A percentile compares a stretch with the other conserved stretches of the same genome.
Evolutionary conservation across 2,888 invertebrate genomes (phyloP).

Genomic region (Acheta domesticus): DNA sequence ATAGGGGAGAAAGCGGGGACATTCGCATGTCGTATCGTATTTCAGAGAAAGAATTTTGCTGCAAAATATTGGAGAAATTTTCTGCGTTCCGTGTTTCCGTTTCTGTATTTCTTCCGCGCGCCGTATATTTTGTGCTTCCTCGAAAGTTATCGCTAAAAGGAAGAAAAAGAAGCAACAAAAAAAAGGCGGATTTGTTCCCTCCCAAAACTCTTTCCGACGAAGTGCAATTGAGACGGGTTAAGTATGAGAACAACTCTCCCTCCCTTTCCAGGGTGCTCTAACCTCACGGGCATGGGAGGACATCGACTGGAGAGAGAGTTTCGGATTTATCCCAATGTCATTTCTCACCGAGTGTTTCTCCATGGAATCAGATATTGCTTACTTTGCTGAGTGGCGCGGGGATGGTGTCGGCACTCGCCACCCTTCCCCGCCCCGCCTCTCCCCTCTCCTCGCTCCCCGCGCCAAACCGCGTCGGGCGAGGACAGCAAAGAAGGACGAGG

Average conservation of each 20-base stretch:
- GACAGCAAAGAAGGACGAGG: too few species aligned
- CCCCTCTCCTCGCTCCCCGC: too few species aligned
- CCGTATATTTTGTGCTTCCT: background rate
- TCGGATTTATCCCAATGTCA: conserved; percentile 7
- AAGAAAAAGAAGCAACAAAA: background rate
- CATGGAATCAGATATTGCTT: conserved; percentile 8
- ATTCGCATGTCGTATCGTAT: too few species aligned
- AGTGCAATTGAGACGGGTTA: background rate
- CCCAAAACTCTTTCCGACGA: background rate
- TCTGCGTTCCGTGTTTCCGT: background rate
- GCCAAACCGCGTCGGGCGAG: too few species aligned
- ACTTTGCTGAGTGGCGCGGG: background rate
- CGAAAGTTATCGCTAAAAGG: background rate
- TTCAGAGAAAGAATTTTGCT: background rate
- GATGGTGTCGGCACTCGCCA: too few species aligned
- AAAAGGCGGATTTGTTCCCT: conserved; percentile 11
- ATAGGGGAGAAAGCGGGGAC: too few species aligned
- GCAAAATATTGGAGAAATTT: background rate
- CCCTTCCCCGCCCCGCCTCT: too few species aligned
- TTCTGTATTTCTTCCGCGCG: background rate
- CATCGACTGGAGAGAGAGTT: background rate
- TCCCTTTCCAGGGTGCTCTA: background rate
- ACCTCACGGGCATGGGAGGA: background rate
- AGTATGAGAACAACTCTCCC: background rate
- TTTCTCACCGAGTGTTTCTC: background rate